Percentiles rank a stretch among this genome's conserved stretches.
These are phyloP conservation scores for Lytechinus pictus DNA, from an alignment of 35 echinoderm and acorn worm genomes.

Conservation along the genomic window DNA sequence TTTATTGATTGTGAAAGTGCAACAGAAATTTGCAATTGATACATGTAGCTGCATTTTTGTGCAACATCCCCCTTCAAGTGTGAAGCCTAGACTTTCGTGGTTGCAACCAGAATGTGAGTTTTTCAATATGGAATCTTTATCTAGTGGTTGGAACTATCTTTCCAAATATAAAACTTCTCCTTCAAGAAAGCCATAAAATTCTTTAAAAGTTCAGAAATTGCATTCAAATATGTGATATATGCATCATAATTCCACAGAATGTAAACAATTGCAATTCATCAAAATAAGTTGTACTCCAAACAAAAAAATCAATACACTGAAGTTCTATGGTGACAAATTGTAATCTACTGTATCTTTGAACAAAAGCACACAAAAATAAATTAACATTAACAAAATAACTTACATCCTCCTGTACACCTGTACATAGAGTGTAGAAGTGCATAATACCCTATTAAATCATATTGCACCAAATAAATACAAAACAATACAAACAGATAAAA, in stretches of 20 bases:
- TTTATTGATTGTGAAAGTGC: no score
- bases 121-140: no score
- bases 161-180: no score
- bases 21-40: no score
- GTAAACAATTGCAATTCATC: background rate
- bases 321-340: background rate
- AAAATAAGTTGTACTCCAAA: background rate
- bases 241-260: background rate
- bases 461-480: conserved; percentile 20
- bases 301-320: background rate
- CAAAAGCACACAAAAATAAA: background rate
- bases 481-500: background rate
- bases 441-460: background rate
- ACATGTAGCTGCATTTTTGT: no score
- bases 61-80: no score
- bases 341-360: background rate
- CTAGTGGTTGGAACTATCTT: no score
- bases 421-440: background rate
- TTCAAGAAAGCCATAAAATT: background rate
- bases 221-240: background rate
- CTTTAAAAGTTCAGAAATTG: background rate
- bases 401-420: no score
- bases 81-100: no score
- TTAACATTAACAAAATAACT: background rate
- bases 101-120: no score